These are phyloP conservation scores for Misgurnus anguillicaudatus DNA, from an alignment of 2,113 vertebrate genomes.

Conservation along the genomic window DNA sequence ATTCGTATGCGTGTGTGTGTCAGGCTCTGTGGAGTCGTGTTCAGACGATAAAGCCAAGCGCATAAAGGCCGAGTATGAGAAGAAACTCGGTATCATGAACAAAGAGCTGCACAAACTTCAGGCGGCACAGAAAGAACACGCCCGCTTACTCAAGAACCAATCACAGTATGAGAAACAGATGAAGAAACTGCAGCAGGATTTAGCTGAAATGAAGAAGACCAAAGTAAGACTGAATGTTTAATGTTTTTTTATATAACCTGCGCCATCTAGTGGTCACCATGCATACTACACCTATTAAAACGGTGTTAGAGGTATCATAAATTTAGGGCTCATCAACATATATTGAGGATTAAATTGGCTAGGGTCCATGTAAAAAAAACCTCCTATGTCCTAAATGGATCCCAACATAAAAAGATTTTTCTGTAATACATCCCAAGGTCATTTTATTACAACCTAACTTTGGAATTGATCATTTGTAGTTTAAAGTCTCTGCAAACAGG, in stretches of 20 bases:
- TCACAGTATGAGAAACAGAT: slow-evolving; percentile 97
- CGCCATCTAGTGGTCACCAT: neutral
- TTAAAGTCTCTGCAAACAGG: too few species aligned
- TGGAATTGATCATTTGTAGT: too few species aligned
- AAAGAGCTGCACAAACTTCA: slow-evolving; percentile 94
- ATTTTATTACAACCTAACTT: too few species aligned
- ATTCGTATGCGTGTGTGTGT: neutral
- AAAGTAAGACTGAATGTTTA: slow-evolving; percentile 76
- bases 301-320: too few species aligned
- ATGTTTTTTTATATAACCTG: neutral
- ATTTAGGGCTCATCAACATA: too few species aligned
- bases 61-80: slow-evolving; percentile 92
- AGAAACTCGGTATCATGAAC: slow-evolving; percentile 94
- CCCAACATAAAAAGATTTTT: too few species aligned
- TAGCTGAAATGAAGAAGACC: slow-evolving; percentile 96
- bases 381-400: too few species aligned
- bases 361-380: too few species aligned
- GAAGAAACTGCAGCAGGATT: slow-evolving; percentile 92
- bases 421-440: too few species aligned
- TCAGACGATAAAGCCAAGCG: slow-evolving; percentile 94
- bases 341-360: too few species aligned
- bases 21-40: slow-evolving; percentile 89
- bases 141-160: slow-evolving; percentile 93
- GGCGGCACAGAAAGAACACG: slow-evolving; percentile 92
- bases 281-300: neutral